phyloP scores from a whole-genome alignment of 2,113 vertebrate genomes.

The Macroglossus sobrinus region DNA sequence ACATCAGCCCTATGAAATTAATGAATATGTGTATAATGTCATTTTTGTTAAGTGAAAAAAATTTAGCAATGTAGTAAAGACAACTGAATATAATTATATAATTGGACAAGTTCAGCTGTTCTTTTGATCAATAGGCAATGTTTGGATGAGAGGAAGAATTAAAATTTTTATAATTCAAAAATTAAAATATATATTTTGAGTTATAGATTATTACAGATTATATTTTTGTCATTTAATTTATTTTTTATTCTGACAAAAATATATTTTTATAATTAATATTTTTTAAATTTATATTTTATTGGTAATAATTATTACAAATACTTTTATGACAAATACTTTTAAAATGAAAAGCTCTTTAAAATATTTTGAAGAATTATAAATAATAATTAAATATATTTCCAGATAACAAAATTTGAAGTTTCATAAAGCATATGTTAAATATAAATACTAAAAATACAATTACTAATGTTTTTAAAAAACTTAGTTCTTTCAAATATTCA shows the following conservation, averaged over 20 bases:
- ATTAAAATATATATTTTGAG: neutral
- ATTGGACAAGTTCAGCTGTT: neutral
- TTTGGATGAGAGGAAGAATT: neutral
- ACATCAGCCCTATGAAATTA: neutral
- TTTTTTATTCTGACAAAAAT: neutral
- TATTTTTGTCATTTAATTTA: neutral
- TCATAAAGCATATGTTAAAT: neutral
- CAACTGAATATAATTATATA: neutral
- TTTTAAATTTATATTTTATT: neutral
- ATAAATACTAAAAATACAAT: neutral
- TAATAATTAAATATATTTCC: neutral
- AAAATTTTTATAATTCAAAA: neutral
- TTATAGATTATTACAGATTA: neutral
- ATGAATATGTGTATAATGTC: neutral
- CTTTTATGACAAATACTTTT: neutral
- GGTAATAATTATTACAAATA: neutral
- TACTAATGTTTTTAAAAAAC: neutral
- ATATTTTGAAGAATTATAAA: neutral
- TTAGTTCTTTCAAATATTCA: neutral
- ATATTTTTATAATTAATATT: neutral
- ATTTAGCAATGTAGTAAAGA: neutral
- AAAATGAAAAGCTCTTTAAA: constrained; percentile 11
- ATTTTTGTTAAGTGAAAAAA: neutral
- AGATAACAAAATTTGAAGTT: neutral
- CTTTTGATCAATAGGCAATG: neutral